Evolutionary conservation across 2,888 invertebrate species (phyloP).

Genomic region (Drosophila helvetica): DNA sequence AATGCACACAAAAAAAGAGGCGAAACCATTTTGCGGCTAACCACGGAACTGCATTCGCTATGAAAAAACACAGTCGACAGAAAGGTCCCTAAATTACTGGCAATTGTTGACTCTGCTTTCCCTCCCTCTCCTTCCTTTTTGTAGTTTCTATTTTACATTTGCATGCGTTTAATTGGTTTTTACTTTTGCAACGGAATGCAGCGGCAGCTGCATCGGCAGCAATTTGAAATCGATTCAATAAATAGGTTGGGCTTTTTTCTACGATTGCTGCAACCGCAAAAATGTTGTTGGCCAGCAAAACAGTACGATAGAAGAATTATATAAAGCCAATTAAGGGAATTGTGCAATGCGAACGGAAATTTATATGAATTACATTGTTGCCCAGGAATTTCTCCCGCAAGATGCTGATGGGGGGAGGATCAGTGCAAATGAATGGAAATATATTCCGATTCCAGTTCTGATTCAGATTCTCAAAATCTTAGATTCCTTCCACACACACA

Average conservation of each 20-base stretch:
- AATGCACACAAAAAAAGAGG: slow-evolving; percentile 1
- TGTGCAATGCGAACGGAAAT: slow-evolving; percentile 30
- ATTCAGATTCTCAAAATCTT: background rate
- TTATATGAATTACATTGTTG: slow-evolving; percentile 9
- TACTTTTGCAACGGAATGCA: slow-evolving; percentile 7
- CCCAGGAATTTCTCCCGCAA: background rate
- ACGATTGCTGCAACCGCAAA: slow-evolving; percentile 51
- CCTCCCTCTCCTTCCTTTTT: background rate
- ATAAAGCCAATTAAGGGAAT: slow-evolving; percentile 64
- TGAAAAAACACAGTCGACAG: slow-evolving; percentile 29
- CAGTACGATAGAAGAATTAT: slow-evolving; percentile 15
- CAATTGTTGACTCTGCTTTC: slow-evolving; percentile 28
- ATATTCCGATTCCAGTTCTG: slow-evolving; percentile 2
- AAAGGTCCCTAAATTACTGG: slow-evolving; percentile 47
- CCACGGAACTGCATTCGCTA: slow-evolving; percentile 11
- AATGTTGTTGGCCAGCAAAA: slow-evolving; percentile 38
- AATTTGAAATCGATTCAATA: slow-evolving; percentile 47
- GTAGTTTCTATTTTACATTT: slow-evolving; percentile 25
- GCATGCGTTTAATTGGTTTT: slow-evolving; percentile 63
- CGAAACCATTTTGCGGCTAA: slow-evolving; percentile 33
- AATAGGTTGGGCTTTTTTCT: slow-evolving; percentile 14
- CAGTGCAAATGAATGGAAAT: slow-evolving; percentile 27
- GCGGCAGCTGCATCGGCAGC: slow-evolving; percentile 5
- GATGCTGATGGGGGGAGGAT: background rate
- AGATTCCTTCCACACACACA: slow-evolving; percentile 8